Evolutionary conservation across 2,113 vertebrate genomes (phyloP), one percentile per base, ranked within the genome.

Genomic region (Gobius niger): DNA sequence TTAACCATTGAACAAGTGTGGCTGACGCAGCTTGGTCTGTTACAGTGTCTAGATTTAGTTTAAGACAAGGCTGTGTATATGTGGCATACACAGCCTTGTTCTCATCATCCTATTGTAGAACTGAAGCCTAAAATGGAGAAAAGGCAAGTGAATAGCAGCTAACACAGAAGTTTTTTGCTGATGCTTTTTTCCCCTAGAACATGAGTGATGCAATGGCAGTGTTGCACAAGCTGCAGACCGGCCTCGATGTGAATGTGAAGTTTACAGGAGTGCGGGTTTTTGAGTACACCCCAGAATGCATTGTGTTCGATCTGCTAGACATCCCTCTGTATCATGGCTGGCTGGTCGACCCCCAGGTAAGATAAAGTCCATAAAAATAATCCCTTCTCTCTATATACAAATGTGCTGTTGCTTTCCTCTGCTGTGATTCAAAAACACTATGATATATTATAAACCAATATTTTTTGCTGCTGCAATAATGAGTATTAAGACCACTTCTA

Each of bases 121-220:
- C 3, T 34, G 3, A 34, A 34, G 24, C 24, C 24, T 34, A 34
- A 34, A 34, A 34, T 34, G 24, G 2, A 34, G 24, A 34, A 34
- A 34, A 3, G 5, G 24, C 24, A 34, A 34, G 24, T 34, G 24
- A 34, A 34, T 34, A 34, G 24, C 24, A 34, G 24, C 24, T 24
- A 24, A 34, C 24, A 3, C 24, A 34, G 24, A 34, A 34, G 24
- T 34, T 34, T 4, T 34, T 4, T 34, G 24, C 49, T 82, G 19
- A 6, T 76, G 44, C 5, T 51, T 74, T 7, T 69, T 5, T 81
- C 80, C 80, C 3, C 56, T 77, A 99, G 98, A 99, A 99, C 75
- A 98, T 99, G 96, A 98, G 97, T 52, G 98, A 99, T 72, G 98
- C 98, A 68, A 99, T 99, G 96, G 95, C 96, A 0, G 94, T 99